phyloP scores from a whole-genome alignment of 2,888 invertebrate species.

The Chrysodeixis includens region DNA sequence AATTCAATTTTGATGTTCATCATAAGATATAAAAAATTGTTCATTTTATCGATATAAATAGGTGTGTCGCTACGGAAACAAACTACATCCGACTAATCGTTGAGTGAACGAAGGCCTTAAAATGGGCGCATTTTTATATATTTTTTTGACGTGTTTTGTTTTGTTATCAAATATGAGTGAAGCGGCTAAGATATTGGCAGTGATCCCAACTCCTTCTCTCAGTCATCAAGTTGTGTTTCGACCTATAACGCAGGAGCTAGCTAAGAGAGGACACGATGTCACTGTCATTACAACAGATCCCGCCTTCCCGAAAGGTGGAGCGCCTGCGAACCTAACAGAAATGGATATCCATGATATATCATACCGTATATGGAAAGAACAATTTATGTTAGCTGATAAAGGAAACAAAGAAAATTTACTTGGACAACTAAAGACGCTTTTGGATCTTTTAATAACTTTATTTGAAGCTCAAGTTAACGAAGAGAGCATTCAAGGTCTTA shows the following conservation, averaged over 20 bases:
- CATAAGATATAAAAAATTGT: no score
- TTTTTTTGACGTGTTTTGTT: neutral
- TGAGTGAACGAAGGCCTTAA: neutral
- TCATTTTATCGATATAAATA: no score
- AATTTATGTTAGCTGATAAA: constrained; percentile 22
- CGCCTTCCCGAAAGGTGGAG: constrained; percentile 61
- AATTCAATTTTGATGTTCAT: no score
- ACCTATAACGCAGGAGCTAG: constrained; percentile 73
- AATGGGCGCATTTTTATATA: neutral
- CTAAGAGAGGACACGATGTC: constrained; percentile 48
- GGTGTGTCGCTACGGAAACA: no score
- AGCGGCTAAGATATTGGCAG: constrained; percentile 52
- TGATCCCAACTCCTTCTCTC: constrained; percentile 73
- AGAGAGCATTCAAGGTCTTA: constrained; percentile 38
- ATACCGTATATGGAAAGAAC: constrained; percentile 56
- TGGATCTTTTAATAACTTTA: constrained; percentile 30
- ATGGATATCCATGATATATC: constrained; percentile 71
- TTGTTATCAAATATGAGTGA: constrained; percentile 18
- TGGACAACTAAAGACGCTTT: neutral
- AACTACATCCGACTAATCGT: no score
- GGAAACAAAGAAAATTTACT: constrained; percentile 30
- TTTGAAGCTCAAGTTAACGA: constrained; percentile 47
- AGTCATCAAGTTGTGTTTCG: constrained; percentile 81
- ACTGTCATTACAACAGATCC: constrained; percentile 42
- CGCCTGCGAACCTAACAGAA: constrained; percentile 68